Percentiles rank a stretch among this genome's conserved stretches.
These are phyloP conservation scores for Chauna torquata DNA, from an alignment of 2,113 vertebrate genomes.

Conservation along the genomic window DNA sequence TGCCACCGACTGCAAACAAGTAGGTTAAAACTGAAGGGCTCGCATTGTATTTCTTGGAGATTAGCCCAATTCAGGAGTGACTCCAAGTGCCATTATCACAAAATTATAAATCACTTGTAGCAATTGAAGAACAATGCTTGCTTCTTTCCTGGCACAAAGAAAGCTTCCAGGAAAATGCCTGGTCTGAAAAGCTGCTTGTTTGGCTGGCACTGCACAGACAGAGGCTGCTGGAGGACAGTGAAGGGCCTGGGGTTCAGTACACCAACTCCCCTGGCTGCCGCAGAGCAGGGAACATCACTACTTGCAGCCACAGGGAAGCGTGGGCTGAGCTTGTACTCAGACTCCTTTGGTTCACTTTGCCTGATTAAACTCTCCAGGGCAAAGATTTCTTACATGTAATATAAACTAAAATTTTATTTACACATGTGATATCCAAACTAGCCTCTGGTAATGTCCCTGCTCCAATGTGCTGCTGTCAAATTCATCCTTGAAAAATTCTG, in stretches of 20 bases:
- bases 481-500: neutral
- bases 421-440: fast-evolving
- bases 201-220: neutral
- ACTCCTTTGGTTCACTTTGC: neutral
- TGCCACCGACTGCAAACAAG: neutral
- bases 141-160: neutral
- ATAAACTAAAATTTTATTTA: neutral
- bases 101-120: neutral
- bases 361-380: neutral
- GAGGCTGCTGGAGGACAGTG: neutral
- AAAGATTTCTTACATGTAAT: neutral
- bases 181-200: neutral
- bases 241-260: neutral
- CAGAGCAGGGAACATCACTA: neutral
- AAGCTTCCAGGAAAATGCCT: neutral
- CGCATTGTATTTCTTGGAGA: neutral
- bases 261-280: neutral
- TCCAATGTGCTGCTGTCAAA: neutral
- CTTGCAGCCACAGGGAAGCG: neutral
- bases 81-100: neutral
- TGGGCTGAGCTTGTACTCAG: neutral
- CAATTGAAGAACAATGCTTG: neutral
- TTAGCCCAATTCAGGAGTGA: neutral
- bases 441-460: neutral
- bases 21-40: neutral